Evolutionary conservation across 2,113 vertebrate species (phyloP), one percentile per base, ranked within the genome.

Genomic region (Oncorhynchus nerka): DNA sequence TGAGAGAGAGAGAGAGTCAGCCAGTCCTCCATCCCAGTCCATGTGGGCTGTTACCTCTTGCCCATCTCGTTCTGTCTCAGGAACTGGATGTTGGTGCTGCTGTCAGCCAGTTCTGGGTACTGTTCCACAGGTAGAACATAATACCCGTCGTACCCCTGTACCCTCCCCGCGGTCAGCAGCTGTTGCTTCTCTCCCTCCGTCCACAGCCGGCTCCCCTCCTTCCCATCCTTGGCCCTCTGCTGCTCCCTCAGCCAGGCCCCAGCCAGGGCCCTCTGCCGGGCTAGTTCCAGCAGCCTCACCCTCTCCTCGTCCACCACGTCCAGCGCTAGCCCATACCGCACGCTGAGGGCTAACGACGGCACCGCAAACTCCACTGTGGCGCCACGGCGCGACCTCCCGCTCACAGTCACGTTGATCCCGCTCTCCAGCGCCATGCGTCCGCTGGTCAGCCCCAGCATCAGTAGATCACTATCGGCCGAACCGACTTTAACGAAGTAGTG

Each of bases 21-120:
- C 68, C 79, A 65, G 73, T 81, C 26, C 68, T 71, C 69, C 13
- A 64, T 79, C 81, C 73, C 55, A 55, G 67, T 32, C 68, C 81
- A 90, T 76, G 92, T 89, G 95, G 94, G 94, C 94, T 97, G 97
- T 99, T 99, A 99, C 97, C 98, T 99, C 95, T 93, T 98, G 89
- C 98, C 98, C 97, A 99, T 99, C 92, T 99, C 98, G 67, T 99
- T 99, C 96, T 99, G 98, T 99, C 98, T 95, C 93, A 99, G 94
- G 89, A 99, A 99, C 94, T 99, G 97, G 94, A 99, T 97, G 94
- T 99, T 99, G 95, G 95, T 97, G 95, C 95, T 97, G 94, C 97
- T 98, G 95, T 99, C 98, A 79, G 98, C 97, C 84, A 99, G 95
- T 94, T 99, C 97, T 70, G 97, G 97, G 88, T 99, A 99, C 89